phyloP scores from a whole-genome alignment of 2,113 vertebrate genomes.

The Elanus axillaris region DNA sequence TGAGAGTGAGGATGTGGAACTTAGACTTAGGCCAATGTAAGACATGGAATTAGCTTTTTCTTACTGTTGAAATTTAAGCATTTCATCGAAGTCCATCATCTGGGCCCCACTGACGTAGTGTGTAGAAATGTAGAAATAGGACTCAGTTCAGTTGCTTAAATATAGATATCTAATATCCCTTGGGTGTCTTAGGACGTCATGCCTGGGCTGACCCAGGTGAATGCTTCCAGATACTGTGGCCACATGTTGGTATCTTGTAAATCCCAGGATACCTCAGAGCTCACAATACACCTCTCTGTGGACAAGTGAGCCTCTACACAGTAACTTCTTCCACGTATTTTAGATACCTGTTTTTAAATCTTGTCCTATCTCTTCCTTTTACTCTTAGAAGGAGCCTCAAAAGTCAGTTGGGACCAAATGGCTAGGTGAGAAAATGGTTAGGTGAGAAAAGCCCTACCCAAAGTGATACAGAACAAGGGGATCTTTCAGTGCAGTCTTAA shows the following conservation, averaged over 20 bases:
- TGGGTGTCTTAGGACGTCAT: not conserved
- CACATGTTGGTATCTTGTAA: not conserved
- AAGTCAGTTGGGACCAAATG: not conserved
- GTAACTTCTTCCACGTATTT: not conserved
- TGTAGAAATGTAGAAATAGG: not conserved
- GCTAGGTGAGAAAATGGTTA: too few species aligned
- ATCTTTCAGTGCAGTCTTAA: not conserved
- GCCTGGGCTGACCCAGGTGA: not conserved
- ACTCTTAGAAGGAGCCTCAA: not conserved
- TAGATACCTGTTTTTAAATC: not conserved
- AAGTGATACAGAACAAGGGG: not conserved
- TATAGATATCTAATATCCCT: not conserved
- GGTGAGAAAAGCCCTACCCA: not conserved
- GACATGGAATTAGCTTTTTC: not conserved
- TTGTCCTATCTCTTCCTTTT: not conserved
- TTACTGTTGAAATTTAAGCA: not conserved
- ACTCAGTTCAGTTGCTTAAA: not conserved
- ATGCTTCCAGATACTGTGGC: not conserved
- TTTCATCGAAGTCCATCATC: not conserved
- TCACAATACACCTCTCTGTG: not conserved
- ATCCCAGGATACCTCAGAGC: not conserved
- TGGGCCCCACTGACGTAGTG: not conserved
- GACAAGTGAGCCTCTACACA: not conserved
- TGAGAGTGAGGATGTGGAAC: not conserved
- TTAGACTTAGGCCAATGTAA: not conserved